These are phyloP conservation scores for Phalacrocorax carbo DNA, from an alignment of 2,113 vertebrate species.

Conservation along the genomic window DNA sequence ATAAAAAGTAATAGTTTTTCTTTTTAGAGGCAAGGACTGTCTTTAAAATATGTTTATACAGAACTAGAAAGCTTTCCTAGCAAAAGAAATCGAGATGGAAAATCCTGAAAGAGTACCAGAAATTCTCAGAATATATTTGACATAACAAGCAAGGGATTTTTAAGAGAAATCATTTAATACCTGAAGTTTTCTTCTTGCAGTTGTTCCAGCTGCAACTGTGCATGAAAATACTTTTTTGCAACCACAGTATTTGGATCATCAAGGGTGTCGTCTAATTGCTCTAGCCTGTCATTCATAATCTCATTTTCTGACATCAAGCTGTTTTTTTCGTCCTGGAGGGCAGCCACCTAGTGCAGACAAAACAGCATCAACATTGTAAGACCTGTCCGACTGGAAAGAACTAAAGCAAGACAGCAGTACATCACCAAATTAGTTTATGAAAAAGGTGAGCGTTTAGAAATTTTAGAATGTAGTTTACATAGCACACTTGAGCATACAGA, in stretches of 20 bases:
- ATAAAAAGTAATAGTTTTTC: neutral
- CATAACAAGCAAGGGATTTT: neutral
- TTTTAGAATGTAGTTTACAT: conserved; percentile 15
- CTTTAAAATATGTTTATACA: neutral
- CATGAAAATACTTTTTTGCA: conserved; percentile 88
- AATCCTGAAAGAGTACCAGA: neutral
- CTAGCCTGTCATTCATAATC: conserved; percentile 89
- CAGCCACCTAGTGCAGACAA: conserved; percentile 81
- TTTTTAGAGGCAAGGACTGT: neutral
- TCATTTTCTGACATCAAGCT: conserved; percentile 94
- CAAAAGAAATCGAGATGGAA: neutral
- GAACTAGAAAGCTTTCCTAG: neutral
- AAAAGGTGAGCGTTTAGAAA: neutral
- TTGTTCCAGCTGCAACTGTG: conserved; percentile 89
- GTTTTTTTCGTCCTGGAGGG: conserved; percentile 93
- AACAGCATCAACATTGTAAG: conserved; percentile 2
- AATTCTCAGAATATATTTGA: neutral
- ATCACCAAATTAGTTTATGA: conserved; percentile 36
- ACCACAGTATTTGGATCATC: conserved; percentile 88
- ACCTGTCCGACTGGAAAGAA: neutral
- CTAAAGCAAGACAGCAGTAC: neutral
- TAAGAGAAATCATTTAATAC: conserved; percentile 50
- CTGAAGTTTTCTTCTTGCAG: conserved; percentile 97
- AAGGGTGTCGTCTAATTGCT: conserved; percentile 88
- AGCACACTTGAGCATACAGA: conserved; percentile 31